Base-by-base conservation (phyloP, 2,113 vertebrate genomes). In the Noctilio leporinus region DNA sequence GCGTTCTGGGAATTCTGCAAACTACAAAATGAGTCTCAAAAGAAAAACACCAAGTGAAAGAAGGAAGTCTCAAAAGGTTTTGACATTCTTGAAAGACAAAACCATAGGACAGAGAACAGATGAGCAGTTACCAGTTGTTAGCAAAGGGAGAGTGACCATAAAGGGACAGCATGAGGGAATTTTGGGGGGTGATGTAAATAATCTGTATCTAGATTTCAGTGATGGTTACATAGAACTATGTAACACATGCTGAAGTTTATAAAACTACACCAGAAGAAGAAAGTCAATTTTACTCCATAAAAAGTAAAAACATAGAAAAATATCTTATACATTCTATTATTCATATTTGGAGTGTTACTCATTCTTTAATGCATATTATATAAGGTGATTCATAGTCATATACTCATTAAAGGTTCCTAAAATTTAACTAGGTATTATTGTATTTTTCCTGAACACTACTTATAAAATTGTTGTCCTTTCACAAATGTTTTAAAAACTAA, bases 401-500 rank as follows among this genome's bases (percentile, higher is more conserved):
- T 62, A 49, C 64, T 55, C 49, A 55, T 78, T 28, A 57, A 57
- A 76, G 26, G 28, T 53, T 90, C 78, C 91, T 49, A 65, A 89
- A 86, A 78, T 92, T 92, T 91, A 93, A 88, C 33, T 59, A 91
- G 57, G 33, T 45, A 92, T 96, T 38, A 65, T 53, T 80, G 24
- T 35, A 83, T 85, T 86, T 78, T 7, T 14, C 33, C 43, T 65
- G 30, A 93, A 51, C 3, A 62, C 78, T 83, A 92, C 43, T 89
- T 89, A 95, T 3, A 87, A 96, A 96, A 94, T 76, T 82, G 10
- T 90, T 96, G 64, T 96, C n/a, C n/a, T 91, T 93, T 30, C 16
- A 84, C 16, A 88, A 97, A 35, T 92, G 67, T 89, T 87, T 94
- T 92, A 59, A 93, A 93, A 97, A 86, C 14, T 91, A 93, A 90